Evolutionary conservation across 2,113 vertebrate species (phyloP), one percentile per base, ranked within the genome.

Genomic region (Macrotus californicus): DNA sequence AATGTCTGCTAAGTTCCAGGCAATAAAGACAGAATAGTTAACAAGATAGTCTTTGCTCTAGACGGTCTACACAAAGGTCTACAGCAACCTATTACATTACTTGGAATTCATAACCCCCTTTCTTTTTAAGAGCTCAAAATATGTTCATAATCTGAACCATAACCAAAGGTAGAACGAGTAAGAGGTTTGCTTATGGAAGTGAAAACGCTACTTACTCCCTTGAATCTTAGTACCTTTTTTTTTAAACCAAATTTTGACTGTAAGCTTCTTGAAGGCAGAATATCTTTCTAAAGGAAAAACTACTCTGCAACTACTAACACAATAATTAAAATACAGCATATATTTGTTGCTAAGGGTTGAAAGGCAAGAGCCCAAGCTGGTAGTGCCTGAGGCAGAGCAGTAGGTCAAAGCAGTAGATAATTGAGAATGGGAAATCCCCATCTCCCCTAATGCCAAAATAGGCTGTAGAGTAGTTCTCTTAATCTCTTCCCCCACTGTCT

Each of bases 61-160:
- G 67, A 89, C 52, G 73, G 4, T 89, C 15, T 77, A 77, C 22
- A 87, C 13, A 39, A 0, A 26, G 21, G 31, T n/a, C 52, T 87
- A 85, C 3, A 80, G 48, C 16, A 93, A 52, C 56, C 77, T 66
- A 86, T 14, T 39, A 12, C 8, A 87, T 41, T 89, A 83, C n/a
- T 69, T 72, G 82, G 12, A 92, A 91, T 59, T 88, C 54, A 76
- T 21, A 88, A 56, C 41, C 13, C n/a, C 3, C 31, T 82, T 84
- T 90, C 52, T 88, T 79, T 7, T 82, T 77, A 81, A 91, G 56
- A 90, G 10, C n/a, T 81, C 64, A 92, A 91, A 95, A 84, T 46
- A 87, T 26, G 11, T 46, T 79, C n/a, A 76, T 84, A 93, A 95
- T 77, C 77, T 95, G 52, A 96, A 91, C n/a, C 39, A 82, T 21